Evolutionary conservation across 2,888 invertebrate species (phyloP), one percentile per base, ranked within the genome.

Genomic region (Palloptera scutellata): DNA sequence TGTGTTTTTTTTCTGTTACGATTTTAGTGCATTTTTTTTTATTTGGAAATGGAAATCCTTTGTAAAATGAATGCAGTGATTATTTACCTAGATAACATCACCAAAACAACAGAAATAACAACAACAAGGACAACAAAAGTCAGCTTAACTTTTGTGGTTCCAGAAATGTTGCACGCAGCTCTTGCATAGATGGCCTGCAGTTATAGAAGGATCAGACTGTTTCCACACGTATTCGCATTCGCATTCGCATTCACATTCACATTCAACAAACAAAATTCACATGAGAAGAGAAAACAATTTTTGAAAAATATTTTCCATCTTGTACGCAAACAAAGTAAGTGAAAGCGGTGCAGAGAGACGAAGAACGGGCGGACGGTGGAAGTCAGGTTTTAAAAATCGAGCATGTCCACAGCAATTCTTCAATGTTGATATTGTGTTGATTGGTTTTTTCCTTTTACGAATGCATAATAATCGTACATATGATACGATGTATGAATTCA

Each of bases 31-130:
- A 61, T 51, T 15, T 51, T 41, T 30, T 17, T 51, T 30, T 30
- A 5, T 59, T 4, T 17, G 41, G 15, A 5, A 42, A n/a, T 13
- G 12, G 6, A 20, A 13, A 45, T 6, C 0, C 42, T 15, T 42
- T 58, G 15, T 1, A 42, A 20, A 2, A 40, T 55, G 41, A n/a
- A 13, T 58, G 42, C 13, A 0, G 12, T 43, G 59, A 59, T 64
- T 59, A 64, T 64, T 64, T 64, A 58, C 59, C 59, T 64, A 59
- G 64, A 64, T 64, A 64, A 64, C 53, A 64, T 64, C 59, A 64
- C 58, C 64, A 13, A 13, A 15, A 13, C 48, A 48, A n/a, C 48
- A 52, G 17, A 42, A 64, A 58, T 15, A 48, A 48, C 48, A 48
- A 5, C 48, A 48, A 48, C 48, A 48, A n/a, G 51, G 58, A 59